Evolutionary conservation across 37 sponge, comb jelly and placozoan genomes (phyloP).

Genomic region (Haliclona indistincta): DNA sequence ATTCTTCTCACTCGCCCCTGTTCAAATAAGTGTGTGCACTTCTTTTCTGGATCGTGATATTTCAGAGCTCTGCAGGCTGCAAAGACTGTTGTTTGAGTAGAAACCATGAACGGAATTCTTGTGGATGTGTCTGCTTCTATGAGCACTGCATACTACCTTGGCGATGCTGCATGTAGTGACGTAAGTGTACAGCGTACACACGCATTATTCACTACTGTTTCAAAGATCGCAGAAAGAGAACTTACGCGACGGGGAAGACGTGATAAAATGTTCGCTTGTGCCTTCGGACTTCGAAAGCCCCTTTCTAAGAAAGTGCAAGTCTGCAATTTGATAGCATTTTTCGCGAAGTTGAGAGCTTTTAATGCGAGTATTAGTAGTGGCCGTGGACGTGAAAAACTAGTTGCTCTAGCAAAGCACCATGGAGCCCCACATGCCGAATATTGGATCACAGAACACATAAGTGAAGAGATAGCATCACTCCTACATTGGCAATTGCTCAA

Average conservation of each 20-base stretch:
- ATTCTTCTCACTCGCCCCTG: no score
- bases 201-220: conserved; percentile 29
- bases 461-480: conserved; percentile 8
- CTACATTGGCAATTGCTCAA: conserved; percentile 8
- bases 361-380: no score
- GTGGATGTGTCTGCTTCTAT: conserved; percentile 51
- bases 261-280: conserved; percentile 29
- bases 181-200: conserved; percentile 35
- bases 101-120: conserved; percentile 19
- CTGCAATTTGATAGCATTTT: conserved; percentile 35
- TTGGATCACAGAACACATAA: conserved; percentile 34
- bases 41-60: no score
- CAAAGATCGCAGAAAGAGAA: conserved; percentile 33
- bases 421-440: conserved; percentile 19
- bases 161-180: neutral
- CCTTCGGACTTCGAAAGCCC: conserved; percentile 21
- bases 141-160: conserved; percentile 17
- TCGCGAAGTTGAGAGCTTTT: neutral
- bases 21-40: no score
- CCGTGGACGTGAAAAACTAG: conserved; percentile 9
- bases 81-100: no score
- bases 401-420: conserved; percentile 19
- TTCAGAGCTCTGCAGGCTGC: no score
- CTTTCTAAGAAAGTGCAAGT: no score
- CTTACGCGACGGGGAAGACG: neutral